Evolutionary conservation across 2,888 invertebrate species (phyloP).

Genomic region (Dolichopus griseipennis): DNA sequence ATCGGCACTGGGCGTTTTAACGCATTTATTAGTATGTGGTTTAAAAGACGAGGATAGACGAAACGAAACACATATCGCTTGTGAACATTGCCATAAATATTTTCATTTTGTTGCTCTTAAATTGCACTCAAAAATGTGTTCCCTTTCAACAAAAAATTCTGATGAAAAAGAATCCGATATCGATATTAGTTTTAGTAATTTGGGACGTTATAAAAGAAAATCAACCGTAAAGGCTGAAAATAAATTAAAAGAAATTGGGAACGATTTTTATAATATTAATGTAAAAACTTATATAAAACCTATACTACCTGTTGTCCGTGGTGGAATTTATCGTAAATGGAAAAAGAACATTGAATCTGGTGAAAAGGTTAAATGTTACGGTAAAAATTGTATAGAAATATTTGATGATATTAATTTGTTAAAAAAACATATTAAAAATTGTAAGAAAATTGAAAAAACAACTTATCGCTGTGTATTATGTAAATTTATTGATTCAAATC

Average conservation of each 20-base stretch:
- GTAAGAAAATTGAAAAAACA: slow-evolving; percentile 28
- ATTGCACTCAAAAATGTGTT: slow-evolving; percentile 27
- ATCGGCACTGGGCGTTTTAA: slow-evolving; percentile 32
- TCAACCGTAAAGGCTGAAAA: slow-evolving; percentile 38
- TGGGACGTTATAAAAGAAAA: slow-evolving; percentile 34
- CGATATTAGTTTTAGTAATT: slow-evolving; percentile 26
- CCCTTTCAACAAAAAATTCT: not conserved
- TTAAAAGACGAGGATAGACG: slow-evolving; percentile 20
- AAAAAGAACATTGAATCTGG: slow-evolving; percentile 26
- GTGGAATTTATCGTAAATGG: slow-evolving; percentile 20
- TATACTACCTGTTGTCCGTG: slow-evolving; percentile 12
- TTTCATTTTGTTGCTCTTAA: slow-evolving; percentile 24
- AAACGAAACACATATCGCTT: slow-evolving; percentile 24
- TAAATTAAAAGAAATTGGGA: slow-evolving; percentile 30
- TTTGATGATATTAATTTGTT: slow-evolving; percentile 29
- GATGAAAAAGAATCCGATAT: not conserved
- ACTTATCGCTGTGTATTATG: slow-evolving; percentile 31
- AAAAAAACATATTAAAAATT: slow-evolving; percentile 31
- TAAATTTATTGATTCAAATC: slow-evolving; percentile 17
- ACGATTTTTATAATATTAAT: slow-evolving; percentile 9
- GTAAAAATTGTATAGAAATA: slow-evolving; percentile 33
- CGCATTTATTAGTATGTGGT: slow-evolving; percentile 35
- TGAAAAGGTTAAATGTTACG: slow-evolving; percentile 33
- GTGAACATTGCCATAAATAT: slow-evolving; percentile 29
- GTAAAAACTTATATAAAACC: slow-evolving; percentile 18